Evolutionary conservation across 2,888 invertebrate genomes (phyloP).

Genomic region (Euphydryas editha): DNA sequence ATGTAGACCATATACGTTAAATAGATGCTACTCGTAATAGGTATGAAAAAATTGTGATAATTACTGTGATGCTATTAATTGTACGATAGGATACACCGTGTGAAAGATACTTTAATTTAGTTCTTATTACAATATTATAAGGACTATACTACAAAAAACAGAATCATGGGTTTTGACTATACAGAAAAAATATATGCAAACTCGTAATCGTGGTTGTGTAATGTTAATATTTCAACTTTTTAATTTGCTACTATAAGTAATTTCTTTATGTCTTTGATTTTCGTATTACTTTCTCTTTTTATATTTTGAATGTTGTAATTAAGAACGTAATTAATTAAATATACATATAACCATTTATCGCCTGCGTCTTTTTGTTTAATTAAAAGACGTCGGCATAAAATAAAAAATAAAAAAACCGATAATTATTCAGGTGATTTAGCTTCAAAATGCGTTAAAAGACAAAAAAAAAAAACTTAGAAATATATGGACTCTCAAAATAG

Average conservation of each 20-base stretch:
- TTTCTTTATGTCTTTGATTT: too few species aligned
- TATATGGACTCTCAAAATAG: constrained; percentile 5
- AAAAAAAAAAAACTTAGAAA: neutral
- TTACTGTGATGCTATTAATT: neutral
- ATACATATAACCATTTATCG: too few species aligned
- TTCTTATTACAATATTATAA: neutral
- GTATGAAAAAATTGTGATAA: neutral
- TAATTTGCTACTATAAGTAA: too few species aligned
- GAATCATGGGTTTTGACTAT: too few species aligned
- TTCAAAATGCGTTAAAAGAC: neutral
- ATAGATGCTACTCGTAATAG: neutral
- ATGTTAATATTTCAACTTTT: too few species aligned
- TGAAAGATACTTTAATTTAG: neutral
- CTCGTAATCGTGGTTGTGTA: constrained; percentile 9
- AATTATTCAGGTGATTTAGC: too few species aligned
- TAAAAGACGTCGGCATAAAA: too few species aligned
- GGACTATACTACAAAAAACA: neutral
- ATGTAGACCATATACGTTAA: neutral
- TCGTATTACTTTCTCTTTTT: too few species aligned
- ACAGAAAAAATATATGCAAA: constrained; percentile 30
- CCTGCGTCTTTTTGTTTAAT: too few species aligned
- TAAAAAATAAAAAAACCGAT: too few species aligned
- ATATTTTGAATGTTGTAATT: too few species aligned
- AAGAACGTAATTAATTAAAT: too few species aligned
- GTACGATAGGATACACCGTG: neutral